Evolutionary conservation across 2,113 vertebrate species (phyloP).

Genomic region (Coracopsis vasa): DNA sequence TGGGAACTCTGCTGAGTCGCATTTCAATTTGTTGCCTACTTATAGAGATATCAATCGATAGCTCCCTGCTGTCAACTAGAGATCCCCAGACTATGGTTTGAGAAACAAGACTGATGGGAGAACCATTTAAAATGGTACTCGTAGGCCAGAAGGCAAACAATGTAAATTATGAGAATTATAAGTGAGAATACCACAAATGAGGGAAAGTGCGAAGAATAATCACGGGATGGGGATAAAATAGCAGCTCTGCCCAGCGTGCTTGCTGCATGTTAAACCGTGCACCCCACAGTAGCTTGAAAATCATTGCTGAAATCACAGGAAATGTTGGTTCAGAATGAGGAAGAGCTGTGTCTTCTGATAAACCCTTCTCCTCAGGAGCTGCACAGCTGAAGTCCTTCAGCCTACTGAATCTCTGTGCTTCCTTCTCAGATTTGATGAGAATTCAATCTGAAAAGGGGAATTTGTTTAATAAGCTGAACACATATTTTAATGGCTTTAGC

Average conservation of each 20-base stretch:
- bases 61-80: neutral
- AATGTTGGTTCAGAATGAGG: neutral
- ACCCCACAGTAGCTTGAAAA: neutral
- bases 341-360: constrained; percentile 16
- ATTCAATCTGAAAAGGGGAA: neutral
- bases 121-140: neutral
- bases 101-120: neutral
- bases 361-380: neutral
- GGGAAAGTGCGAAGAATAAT: neutral
- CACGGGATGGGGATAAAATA: accelerated
- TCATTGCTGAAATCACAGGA: constrained; percentile 26
- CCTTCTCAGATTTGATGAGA: neutral
- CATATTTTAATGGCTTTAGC: neutral
- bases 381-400: neutral
- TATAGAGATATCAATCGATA: neutral
- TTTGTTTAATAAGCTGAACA: neutral
- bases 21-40: neutral
- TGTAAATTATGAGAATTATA: neutral
- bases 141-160: neutral
- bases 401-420: neutral
- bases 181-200: neutral
- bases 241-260: neutral
- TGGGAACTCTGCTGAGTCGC: neutral
- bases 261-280: neutral
- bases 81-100: neutral